Percentiles rank a stretch among this genome's conserved stretches.
Evolutionary conservation across 2,113 vertebrate species (phyloP).

Genomic region (Anthoscopus minutus): DNA sequence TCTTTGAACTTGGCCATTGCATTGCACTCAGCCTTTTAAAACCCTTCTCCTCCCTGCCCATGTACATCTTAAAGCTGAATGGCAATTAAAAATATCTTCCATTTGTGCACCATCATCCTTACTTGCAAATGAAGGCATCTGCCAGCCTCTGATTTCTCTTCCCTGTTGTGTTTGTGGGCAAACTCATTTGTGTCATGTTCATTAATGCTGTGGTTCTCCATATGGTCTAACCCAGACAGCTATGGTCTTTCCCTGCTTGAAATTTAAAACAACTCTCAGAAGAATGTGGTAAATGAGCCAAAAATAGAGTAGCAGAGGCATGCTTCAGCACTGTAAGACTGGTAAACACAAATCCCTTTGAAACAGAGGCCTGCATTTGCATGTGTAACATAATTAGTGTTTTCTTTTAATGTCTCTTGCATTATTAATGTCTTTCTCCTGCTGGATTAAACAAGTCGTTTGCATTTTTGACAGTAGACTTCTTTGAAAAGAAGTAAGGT

Average conservation of each 20-base stretch:
- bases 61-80: accelerated
- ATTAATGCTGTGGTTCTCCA: background rate
- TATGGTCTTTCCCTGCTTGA: background rate
- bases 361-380: background rate
- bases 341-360: background rate
- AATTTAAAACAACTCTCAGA: background rate
- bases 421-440: background rate
- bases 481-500: background rate
- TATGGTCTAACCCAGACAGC: background rate
- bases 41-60: background rate
- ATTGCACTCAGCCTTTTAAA: background rate
- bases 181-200: background rate
- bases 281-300: background rate
- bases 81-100: background rate
- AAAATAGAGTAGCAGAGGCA: background rate
- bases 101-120: background rate
- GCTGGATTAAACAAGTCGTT: background rate
- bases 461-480: background rate
- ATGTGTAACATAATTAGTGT: background rate
- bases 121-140: background rate
- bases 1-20: background rate
- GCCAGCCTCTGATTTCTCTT: background rate
- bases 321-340: background rate
- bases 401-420: background rate
- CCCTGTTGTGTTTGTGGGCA: background rate